These are phyloP conservation scores for Adoxophyes honmai DNA, from an alignment of 1,140 invertebrate species.

Conservation along the genomic window DNA sequence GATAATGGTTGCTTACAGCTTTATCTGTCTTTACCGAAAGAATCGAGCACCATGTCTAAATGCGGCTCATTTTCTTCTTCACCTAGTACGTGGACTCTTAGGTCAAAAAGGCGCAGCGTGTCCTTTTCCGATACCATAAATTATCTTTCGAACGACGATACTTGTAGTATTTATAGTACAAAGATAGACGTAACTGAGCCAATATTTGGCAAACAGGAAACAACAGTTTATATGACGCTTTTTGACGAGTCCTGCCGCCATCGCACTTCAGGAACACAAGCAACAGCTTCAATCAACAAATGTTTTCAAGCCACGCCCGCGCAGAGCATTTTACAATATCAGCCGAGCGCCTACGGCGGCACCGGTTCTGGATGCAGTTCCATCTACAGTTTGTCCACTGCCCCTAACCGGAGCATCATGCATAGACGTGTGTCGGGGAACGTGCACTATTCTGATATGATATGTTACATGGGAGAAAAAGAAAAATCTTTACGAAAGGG, in stretches of 20 bases:
- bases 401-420: constrained; percentile 14
- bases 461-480: constrained; percentile 48
- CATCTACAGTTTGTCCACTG: constrained; percentile 24
- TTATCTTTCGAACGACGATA: constrained; percentile 16
- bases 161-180: too few relatives aligned
- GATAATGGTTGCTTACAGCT: too few relatives aligned
- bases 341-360: background rate
- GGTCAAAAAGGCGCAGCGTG: constrained; percentile 23
- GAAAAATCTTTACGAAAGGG: constrained; percentile 29
- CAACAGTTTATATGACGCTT: constrained; percentile 51
- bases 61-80: background rate
- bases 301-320: constrained; percentile 48
- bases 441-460: constrained; percentile 38
- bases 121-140: constrained; percentile 27
- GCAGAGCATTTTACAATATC: background rate
- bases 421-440: constrained; percentile 12
- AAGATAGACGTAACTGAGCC: background rate
- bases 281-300: constrained; percentile 64
- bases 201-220: constrained; percentile 40
- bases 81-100: constrained; percentile 18
- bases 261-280: constrained; percentile 55
- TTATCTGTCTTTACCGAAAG: too few relatives aligned
- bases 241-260: constrained; percentile 34
- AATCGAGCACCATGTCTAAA: background rate
- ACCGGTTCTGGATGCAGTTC: constrained; percentile 30